These are phyloP conservation scores for Rhynchotus rufescens DNA, from an alignment of 2,797 vertebrate genomes.

Conservation along the genomic window DNA sequence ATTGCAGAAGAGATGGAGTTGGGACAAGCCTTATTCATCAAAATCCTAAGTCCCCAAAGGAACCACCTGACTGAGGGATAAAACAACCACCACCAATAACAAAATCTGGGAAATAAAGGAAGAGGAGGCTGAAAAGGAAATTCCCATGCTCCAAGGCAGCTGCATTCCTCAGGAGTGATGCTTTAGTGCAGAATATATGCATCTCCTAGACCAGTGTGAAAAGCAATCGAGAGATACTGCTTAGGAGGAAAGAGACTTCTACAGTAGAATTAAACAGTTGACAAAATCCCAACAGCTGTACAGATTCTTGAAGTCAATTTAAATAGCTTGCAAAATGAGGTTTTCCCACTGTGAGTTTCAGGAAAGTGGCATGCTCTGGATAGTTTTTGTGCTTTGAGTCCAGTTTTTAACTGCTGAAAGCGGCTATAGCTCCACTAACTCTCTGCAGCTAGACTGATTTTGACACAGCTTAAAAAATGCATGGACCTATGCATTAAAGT, in stretches of 20 bases:
- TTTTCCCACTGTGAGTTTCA: constrained; percentile 45
- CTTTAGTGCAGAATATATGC: constrained; percentile 47
- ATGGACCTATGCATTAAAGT: background rate
- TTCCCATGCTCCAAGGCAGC: constrained; percentile 5
- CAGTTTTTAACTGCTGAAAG: background rate
- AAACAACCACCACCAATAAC: background rate
- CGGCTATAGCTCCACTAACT: background rate
- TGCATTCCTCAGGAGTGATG: constrained; percentile 15
- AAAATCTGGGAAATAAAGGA: background rate
- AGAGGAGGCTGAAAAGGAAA: background rate
- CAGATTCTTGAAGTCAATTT: constrained; percentile 45
- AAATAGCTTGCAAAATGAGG: constrained; percentile 55
- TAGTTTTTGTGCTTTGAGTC: background rate
- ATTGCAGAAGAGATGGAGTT: background rate
- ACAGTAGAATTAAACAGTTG: constrained; percentile 42
- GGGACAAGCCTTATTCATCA: background rate
- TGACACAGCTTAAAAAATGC: background rate
- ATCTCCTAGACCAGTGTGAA: constrained; percentile 58
- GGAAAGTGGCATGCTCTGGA: background rate
- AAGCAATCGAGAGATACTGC: constrained; percentile 50
- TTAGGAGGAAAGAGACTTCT: constrained; percentile 55
- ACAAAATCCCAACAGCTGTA: constrained; percentile 62
- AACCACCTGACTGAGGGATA: background rate
- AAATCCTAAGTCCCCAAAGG: background rate
- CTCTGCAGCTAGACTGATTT: background rate